phyloP scores from a whole-genome alignment of 2,113 vertebrate species.

The Sceloporus tristichus region DNA sequence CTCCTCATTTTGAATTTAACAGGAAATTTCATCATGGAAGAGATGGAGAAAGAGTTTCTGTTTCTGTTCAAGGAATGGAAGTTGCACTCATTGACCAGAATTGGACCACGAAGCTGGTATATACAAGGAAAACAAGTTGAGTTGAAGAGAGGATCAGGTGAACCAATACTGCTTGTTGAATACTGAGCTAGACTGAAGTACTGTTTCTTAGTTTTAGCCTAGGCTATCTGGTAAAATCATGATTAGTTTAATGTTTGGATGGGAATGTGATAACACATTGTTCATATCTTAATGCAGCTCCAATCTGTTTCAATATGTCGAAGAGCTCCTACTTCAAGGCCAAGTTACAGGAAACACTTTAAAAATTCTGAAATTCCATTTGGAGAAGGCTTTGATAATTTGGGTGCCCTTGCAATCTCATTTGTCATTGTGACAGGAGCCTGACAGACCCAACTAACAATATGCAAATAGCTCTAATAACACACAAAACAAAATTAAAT shows the following conservation, averaged over 20 bases:
- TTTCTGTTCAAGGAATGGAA: not conserved
- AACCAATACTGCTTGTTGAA: not conserved
- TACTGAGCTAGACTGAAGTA: no score
- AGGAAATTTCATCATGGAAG: not conserved
- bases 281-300: not conserved
- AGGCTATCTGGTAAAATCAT: no score
- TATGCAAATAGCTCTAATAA: conserved; percentile 33
- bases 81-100: not conserved
- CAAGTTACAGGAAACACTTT: not conserved
- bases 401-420: not conserved
- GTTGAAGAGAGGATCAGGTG: not conserved
- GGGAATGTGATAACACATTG: not conserved
- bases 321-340: not conserved
- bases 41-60: not conserved
- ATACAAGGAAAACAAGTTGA: not conserved
- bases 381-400: not conserved
- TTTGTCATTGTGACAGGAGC: conserved; percentile 32
- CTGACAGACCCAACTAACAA: not conserved
- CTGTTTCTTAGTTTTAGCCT: no score
- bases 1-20: not conserved
- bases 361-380: not conserved
- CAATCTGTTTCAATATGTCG: not conserved
- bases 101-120: not conserved
- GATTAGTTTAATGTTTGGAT: not conserved
- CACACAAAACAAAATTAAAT: conserved; percentile 7